Base-by-base conservation (phyloP, 2,113 vertebrate species). In the Sphaerodactylus townsendi region DNA sequence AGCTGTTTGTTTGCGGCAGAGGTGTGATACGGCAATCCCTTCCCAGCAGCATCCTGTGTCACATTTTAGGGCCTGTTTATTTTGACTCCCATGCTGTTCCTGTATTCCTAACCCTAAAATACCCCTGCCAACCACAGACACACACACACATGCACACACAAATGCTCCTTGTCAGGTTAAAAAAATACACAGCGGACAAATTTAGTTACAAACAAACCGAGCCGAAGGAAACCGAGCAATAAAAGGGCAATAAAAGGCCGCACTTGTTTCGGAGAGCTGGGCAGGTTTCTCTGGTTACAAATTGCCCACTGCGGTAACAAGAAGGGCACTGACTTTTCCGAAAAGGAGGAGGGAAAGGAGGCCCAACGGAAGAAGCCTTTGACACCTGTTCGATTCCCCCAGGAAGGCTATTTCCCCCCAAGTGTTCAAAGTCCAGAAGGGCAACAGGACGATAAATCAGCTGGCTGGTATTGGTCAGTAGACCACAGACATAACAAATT, bases 401-500 rank as follows among this genome's bases (percentile, higher is more conserved):
- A 65, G 73, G 46, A n/a, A 77, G 74, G 41, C 28, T 74, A 73
- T 85, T 66, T 65, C 59, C 66, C 73, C n/a, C 70, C 44, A 80
- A 73, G 21, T 21, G 28, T 79, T 74, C 50, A 44, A 71, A 59
- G 66, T 65, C 78, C 74, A 30, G 23, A 70, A 28, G 2, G 1
- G 74, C 75, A 84, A 70, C 41, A 69, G 25, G 59, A 85, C 83
- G 68, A 83, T 70, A 89, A 83, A 48, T 5, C 69, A 71, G 56
- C 71, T 30, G 4, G 37, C 72, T 87, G 83, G 69, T 75, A 69
- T 66, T 35, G 70, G 70, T 0, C 3, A 30, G 33, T 79, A 86
- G 53, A 82, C 73, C 46, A 10, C 68, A 87, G 90, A 35, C 41
- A 71, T 59, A 93, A 83, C 53, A 89, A 87, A 88, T 66, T 84